Conservation (phyloP, 2,888 invertebrate genomes). For the Malthinus flaveolus region DNA sequence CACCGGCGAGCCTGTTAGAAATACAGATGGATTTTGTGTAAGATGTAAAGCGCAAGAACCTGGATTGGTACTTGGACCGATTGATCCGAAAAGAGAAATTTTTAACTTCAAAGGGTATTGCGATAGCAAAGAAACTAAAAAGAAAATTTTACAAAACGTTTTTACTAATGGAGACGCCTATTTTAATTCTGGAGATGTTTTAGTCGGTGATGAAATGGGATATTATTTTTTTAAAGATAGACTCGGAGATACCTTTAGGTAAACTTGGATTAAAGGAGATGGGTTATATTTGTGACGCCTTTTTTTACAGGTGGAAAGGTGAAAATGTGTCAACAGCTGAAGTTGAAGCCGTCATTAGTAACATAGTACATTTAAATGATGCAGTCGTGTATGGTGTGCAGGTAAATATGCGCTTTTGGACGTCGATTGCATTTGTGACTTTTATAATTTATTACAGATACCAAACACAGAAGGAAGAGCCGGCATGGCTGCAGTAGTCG, state of each 20-base stretch:
- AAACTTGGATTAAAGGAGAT: conserved; percentile 16
- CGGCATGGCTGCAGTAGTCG: conserved; percentile 91
- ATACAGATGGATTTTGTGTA: conserved; percentile 72
- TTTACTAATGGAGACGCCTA: conserved; percentile 84
- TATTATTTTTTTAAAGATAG: conserved; percentile 93
- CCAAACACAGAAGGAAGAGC: conserved; percentile 83
- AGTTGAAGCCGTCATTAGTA: conserved; percentile 88
- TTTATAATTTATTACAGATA: conserved; percentile 57
- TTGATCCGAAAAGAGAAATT: conserved; percentile 57
- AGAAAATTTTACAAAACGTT: conserved; percentile 72
- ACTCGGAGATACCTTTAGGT: conserved; percentile 79
- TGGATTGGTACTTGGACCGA: conserved; percentile 82
- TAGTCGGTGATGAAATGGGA: conserved; percentile 89
- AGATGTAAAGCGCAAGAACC: conserved; percentile 81
- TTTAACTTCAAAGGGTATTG: conserved; percentile 73
- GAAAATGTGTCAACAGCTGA: conserved; percentile 97
- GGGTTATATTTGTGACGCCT: too few species aligned
- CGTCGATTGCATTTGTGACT: not conserved
- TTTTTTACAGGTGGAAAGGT: conserved; percentile 74
- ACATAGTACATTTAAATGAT: conserved; percentile 68
- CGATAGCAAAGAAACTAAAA: conserved; percentile 66
- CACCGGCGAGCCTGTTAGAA: conserved; percentile 73
- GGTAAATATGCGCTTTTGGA: conserved; percentile 61
- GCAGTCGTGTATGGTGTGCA: conserved; percentile 91
- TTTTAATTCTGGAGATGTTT: conserved; percentile 89